Base-by-base conservation (phyloP, 2,113 vertebrate genomes). In the Ammodytes dubius region DNA sequence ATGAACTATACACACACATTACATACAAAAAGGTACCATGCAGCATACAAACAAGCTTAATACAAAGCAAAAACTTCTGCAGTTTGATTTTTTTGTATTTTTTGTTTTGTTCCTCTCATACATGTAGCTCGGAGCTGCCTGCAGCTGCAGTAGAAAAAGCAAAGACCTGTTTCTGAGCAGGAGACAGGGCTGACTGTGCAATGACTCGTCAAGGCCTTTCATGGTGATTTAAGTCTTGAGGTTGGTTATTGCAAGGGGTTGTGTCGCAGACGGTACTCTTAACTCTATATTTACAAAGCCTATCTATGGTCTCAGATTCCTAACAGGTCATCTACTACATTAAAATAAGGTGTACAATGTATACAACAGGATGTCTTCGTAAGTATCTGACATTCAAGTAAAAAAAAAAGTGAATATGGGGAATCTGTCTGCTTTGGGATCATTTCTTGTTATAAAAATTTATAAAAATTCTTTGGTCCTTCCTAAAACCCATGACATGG, bases 101-200 rank as follows among this genome's bases (percentile, higher is more conserved):
- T 27, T 27, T 27, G 27, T 65, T 37, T 46, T 63, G 56, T 60
- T 56, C 45, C 80, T 85, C 87, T 88, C 60, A 82, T 79, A 83
- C 57, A 79, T 74, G 73, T 60, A 90, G 92, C 91, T 91, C 19
- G 54, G 92, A 95, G 95, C 95, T 95, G 95, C 95, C 95, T 93
- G 95, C 95, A 96, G 95, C 95, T 95, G 94, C 91, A 89, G 88
- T 87, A 93, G 75, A 94, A 93, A 94, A 89, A 91, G 84, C 77
- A 81, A 87, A 88, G 74, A 81, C 77, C 87, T 86, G 89, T 75
- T 78, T 83, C 39, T 77, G 74, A 73, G 81, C 89, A 87, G 84
- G 83, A 54, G 77, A 77, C 74, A 45, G 73, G 76, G 76, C 83
- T 47, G 86, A 84, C 85, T 82, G 88, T 90, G 83, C 82, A 88